Evolutionary conservation across 2,888 invertebrate genomes (phyloP).

Genomic region (Tipula helvola): DNA sequence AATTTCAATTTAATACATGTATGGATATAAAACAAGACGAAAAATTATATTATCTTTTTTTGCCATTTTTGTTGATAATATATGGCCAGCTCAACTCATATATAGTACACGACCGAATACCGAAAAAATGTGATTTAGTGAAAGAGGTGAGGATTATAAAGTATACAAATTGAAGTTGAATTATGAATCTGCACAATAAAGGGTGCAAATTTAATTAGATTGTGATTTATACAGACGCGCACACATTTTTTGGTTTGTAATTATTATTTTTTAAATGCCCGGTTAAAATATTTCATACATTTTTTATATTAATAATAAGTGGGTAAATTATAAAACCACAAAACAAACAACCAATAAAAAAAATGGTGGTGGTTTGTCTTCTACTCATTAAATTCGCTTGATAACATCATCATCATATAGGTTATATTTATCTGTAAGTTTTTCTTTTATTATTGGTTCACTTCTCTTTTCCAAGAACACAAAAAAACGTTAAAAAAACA

Average conservation of each 20-base stretch:
- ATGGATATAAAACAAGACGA: background rate
- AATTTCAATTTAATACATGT: conserved; percentile 5
- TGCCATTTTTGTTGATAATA: background rate
- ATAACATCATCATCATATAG: background rate
- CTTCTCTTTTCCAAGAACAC: background rate
- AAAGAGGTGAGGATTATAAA: background rate
- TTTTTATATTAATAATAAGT: background rate
- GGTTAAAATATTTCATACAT: background rate
- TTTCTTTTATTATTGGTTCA: background rate
- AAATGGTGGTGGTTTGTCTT: background rate
- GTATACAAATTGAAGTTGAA: background rate
- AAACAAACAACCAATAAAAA: background rate
- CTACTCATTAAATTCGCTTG: no score
- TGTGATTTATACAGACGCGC: background rate
- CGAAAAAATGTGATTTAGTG: background rate
- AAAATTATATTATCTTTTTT: background rate
- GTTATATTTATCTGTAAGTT: background rate
- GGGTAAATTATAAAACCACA: background rate
- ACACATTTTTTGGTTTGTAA: background rate
- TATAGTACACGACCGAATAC: background rate
- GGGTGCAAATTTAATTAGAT: background rate
- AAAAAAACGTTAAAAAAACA: background rate
- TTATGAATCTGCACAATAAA: background rate
- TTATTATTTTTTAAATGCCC: no score
- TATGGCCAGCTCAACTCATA: background rate